A percentile compares a stretch with the other conserved stretches of the same genome.
Evolutionary conservation across 2,888 invertebrate genomes (phyloP).

Genomic region (Zhengitettix transpicula): DNA sequence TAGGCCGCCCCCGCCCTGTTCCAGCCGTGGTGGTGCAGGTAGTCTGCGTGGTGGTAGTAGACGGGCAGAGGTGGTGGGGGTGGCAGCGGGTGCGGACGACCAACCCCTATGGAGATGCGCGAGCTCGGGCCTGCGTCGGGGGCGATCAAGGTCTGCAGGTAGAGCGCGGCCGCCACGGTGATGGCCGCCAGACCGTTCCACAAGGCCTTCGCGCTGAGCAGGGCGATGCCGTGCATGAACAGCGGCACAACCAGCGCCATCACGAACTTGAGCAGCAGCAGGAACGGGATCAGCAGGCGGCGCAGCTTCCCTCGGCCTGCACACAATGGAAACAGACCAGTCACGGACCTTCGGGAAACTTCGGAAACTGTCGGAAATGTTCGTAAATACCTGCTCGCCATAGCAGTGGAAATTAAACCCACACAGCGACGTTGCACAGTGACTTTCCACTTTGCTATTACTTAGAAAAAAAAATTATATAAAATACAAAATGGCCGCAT

Average conservation of each 20-base stretch:
- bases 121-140: constrained; percentile 17
- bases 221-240: constrained; percentile 38
- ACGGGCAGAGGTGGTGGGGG: constrained; percentile 20
- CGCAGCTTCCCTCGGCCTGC: neutral
- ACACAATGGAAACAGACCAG: neutral
- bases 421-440: too few species aligned
- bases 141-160: constrained; percentile 13
- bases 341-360: neutral
- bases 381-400: too few species aligned
- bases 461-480: too few species aligned
- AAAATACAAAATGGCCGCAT: too few species aligned
- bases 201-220: constrained; percentile 46
- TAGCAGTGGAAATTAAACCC: too few species aligned
- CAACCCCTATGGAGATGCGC: constrained; percentile 22
- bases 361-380: neutral
- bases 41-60: constrained; percentile 20
- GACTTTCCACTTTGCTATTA: too few species aligned
- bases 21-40: constrained; percentile 12
- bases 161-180: constrained; percentile 31
- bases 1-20: constrained; percentile 13
- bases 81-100: constrained; percentile 18
- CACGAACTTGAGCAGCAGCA: constrained; percentile 43
- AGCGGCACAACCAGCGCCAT: constrained; percentile 41
- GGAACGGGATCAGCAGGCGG: constrained; percentile 37
- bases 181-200: constrained; percentile 43